Percentiles rank a stretch among this genome's conserved stretches.
Conservation (phyloP, 1,140 invertebrate species). For the Macrobrachium rosenbergii region DNA sequence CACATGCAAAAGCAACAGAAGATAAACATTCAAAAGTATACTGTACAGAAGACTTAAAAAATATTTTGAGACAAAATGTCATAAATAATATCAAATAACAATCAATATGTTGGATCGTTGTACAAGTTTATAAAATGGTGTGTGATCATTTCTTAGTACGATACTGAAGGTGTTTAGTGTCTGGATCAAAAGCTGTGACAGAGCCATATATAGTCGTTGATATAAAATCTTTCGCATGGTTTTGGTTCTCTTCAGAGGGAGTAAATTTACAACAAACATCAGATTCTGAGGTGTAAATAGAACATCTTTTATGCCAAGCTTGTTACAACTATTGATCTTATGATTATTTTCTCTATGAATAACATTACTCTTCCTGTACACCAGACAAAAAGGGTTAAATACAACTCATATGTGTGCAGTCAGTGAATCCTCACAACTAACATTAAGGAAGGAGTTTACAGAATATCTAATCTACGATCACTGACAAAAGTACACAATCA, state of each 20-base stretch:
- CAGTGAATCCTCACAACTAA: constrained; percentile 41
- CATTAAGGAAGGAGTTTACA: constrained; percentile 26
- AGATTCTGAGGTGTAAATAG: not conserved
- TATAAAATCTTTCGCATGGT: not conserved
- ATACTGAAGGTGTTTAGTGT: constrained; percentile 11
- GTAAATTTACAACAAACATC: not conserved
- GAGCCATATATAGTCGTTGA: not conserved
- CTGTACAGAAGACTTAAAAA: constrained; percentile 8
- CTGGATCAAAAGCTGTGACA: constrained; percentile 24
- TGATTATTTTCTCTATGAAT: constrained; percentile 14
- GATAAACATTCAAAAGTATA: constrained; percentile 26
- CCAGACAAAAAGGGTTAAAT: constrained; percentile 32
- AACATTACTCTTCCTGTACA: constrained; percentile 38
- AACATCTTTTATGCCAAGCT: constrained; percentile 1
- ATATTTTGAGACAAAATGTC: constrained; percentile 18
- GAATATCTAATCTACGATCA: constrained; percentile 34
- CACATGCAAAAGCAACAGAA: constrained; percentile 19
- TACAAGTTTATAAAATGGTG: constrained; percentile 30
- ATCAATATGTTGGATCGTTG: constrained; percentile 32
- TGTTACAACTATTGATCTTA: constrained; percentile 26
- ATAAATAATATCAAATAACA: constrained; percentile 28
- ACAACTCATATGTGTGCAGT: constrained; percentile 40
- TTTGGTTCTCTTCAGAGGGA: not conserved
- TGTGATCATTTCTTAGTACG: constrained; percentile 10
- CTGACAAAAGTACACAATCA: constrained; percentile 42